phyloP scores from a whole-genome alignment of 2,113 vertebrate species.

The Setophaga kirtlandii region DNA sequence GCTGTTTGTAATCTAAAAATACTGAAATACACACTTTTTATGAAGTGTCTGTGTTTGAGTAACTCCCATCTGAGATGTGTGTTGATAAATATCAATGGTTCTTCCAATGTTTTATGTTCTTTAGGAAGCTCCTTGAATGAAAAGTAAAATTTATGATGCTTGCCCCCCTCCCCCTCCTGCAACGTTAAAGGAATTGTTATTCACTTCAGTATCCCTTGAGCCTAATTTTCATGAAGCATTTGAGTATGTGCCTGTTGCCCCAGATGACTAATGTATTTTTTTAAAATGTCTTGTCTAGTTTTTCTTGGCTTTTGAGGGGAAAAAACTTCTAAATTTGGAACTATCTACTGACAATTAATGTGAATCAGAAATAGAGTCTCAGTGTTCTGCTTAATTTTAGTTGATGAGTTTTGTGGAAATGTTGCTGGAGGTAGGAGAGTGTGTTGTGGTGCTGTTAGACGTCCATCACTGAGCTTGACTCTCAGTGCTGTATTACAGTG shows the following conservation, averaged over 20 bases:
- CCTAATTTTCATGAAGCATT: not conserved
- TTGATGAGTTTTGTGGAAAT: not conserved
- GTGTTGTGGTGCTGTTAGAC: not conserved
- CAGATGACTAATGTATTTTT: not conserved
- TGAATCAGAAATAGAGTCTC: not conserved
- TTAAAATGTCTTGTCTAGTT: not conserved
- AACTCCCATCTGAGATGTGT: not conserved
- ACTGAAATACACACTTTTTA: not conserved
- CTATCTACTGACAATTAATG: not conserved
- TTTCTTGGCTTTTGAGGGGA: not conserved
- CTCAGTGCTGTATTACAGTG: not conserved
- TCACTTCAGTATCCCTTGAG: not conserved
- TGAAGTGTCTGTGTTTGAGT: not conserved
- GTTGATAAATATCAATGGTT: not conserved
- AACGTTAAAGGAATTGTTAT: not conserved
- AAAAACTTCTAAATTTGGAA: not conserved
- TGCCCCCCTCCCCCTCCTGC: not conserved
- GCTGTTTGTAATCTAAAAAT: not conserved
- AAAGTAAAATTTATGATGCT: not conserved
- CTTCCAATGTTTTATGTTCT: not conserved
- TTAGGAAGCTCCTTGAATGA: not conserved
- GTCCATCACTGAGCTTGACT: not conserved
- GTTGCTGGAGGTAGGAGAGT: not conserved
- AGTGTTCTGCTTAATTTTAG: not conserved
- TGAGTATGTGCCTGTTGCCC: not conserved